phyloP scores from a whole-genome alignment of 2,888 invertebrate genomes.

The Aspidiotus destructor region DNA sequence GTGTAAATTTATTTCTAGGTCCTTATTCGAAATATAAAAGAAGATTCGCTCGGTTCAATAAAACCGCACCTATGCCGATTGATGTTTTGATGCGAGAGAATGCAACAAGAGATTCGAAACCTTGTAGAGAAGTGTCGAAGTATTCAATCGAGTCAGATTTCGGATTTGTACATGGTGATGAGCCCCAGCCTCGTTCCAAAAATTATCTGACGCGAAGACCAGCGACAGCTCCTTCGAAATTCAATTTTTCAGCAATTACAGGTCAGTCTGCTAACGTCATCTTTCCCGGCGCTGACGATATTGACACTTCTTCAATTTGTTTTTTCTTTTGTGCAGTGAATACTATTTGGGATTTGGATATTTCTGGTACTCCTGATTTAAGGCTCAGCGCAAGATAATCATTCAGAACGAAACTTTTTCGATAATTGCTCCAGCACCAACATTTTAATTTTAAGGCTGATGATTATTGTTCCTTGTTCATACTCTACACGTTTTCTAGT shows the following conservation, averaged over 20 bases:
- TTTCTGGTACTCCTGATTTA: too few relatives aligned
- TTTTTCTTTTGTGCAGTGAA: not conserved
- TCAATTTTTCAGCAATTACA: constrained; percentile 14
- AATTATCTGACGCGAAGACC: constrained; percentile 21
- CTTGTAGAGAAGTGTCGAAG: not conserved
- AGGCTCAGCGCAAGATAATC: too few relatives aligned
- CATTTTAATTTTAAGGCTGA: not conserved
- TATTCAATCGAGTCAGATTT: not conserved
- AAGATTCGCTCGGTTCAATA: constrained; percentile 22
- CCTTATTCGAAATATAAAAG: constrained; percentile 10
- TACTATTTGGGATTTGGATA: not conserved
- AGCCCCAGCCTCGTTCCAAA: not conserved
- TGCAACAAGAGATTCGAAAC: not conserved
- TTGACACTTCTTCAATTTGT: not conserved
- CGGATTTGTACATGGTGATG: not conserved
- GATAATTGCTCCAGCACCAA: too few relatives aligned
- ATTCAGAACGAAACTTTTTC: too few relatives aligned
- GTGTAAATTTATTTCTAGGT: constrained; percentile 12
- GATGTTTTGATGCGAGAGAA: constrained; percentile 4
- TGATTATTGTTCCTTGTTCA: not conserved
- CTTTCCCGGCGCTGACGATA: not conserved
- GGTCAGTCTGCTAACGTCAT: not conserved
- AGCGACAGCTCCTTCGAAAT: constrained; percentile 17
- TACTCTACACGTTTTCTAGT: not conserved
- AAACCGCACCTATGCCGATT: constrained; percentile 23